Base-by-base conservation (phyloP, 2,888 invertebrate genomes). In the Dicyrtomina minuta region DNA sequence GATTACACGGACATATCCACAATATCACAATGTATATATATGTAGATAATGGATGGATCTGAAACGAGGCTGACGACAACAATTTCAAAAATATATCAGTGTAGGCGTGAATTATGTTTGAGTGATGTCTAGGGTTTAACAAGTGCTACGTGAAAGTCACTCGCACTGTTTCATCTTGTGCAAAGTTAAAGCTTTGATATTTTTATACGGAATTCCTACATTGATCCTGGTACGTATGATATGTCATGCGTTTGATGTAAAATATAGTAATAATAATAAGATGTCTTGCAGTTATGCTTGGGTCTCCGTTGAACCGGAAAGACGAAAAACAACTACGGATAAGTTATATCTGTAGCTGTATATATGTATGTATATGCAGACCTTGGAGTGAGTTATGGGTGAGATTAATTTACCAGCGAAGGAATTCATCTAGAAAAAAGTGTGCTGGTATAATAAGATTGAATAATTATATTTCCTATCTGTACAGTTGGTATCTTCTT, bases 401-500 rank as follows among this genome's bases (percentile, higher is more conserved):
- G 55, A 43, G 56, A 56, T 65, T 62, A 33, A 33, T 33, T 65
- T 43, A 65, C 24, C 55, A 55, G 55, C 65, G 55, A 13, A 53
- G 55, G 65, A 55, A 65, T 65, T 55, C 65, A 33, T 65, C 39
- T 44, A 55, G 53, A 65, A 55, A 65, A 26, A 55, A 49, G 39
- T n/a, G 65, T 26, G 41, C 44, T 43, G 33, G 55, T 65, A 26
- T 43, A 61, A 61, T 43, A 55, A 55, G 65, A 56, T 65, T 55
- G 65, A 65, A 53, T 65, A 65, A 55, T 65, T n/a, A n/a, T n/a
- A n/a, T n/a, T 51, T 64, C 64, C 51, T n/a, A n/a, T n/a, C n/a
- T n/a, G n/a, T n/a, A n/a, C n/a, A n/a, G n/a, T n/a, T 62, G 62
- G 62, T 62, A 49, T 62, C 62, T 62, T 44, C 27, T 62, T 17